These are phyloP conservation scores for Pontoporia blainvillei DNA, from an alignment of 2,113 vertebrate genomes.

Conservation along the genomic window DNA sequence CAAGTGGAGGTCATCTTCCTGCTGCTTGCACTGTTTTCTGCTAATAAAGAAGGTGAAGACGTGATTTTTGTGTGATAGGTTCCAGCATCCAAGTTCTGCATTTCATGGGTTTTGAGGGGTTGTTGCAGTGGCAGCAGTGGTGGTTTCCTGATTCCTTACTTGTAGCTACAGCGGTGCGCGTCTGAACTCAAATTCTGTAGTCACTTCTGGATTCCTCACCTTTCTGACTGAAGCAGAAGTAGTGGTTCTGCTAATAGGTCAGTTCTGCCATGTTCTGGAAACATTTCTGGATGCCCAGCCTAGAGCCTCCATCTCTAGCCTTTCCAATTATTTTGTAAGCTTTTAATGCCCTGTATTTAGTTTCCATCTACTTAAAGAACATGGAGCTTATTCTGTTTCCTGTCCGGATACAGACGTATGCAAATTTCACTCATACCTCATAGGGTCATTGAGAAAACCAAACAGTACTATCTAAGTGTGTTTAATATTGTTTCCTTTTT, in stretches of 20 bases:
- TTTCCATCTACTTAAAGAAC: constrained; percentile 42
- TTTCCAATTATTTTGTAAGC: constrained; percentile 27
- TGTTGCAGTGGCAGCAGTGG: neutral
- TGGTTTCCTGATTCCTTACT: neutral
- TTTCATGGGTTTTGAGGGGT: neutral
- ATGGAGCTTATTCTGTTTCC: constrained; percentile 19
- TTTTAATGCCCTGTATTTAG: constrained; percentile 19
- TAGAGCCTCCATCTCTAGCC: neutral
- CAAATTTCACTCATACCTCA: neutral
- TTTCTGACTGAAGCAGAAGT: neutral
- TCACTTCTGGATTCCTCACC: neutral
- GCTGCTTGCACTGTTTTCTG: neutral
- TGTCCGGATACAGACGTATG: neutral
- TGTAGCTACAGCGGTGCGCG: neutral
- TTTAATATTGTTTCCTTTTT: neutral
- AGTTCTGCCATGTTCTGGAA: neutral
- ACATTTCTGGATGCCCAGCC: neutral
- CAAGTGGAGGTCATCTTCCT: constrained; percentile 27
- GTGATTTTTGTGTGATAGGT: neutral
- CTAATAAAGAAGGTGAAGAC: neutral
- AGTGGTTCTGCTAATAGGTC: neutral
- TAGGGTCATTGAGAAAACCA: neutral
- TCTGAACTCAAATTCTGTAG: neutral
- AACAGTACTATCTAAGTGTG: neutral
- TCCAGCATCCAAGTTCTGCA: neutral